Evolutionary conservation across 2,797 vertebrate species (phyloP), one percentile per base, ranked within the genome.

Genomic region (Sparus aurata): DNA sequence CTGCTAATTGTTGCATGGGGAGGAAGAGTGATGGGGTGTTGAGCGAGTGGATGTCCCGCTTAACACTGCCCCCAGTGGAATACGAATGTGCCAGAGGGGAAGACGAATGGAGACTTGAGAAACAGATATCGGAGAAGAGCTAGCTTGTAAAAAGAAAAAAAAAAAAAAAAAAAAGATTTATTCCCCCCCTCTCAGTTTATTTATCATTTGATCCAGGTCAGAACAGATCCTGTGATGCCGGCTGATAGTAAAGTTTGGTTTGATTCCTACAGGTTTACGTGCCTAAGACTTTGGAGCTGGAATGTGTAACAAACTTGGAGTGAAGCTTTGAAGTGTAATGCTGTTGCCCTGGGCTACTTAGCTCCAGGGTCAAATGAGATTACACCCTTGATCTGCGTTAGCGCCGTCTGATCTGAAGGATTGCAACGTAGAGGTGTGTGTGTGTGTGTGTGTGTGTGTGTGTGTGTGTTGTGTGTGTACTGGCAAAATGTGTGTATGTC

Each of bases 291-390:
- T 86, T 75, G 74, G 88, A 83, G 85, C 88, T 81, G 72, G 84
- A 90, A 89, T 86, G 87, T 92, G 87, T 90, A 88, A 87, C 79
- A 87, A 88, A 88, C 85, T 84, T 64, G 16, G 81, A 83, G 71
- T 86, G 71, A 85, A 86, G 85, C 93, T 93, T 93, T 90, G 92
- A 93, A 93, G 87, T 91, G 74, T 84, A 85, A 90, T 84, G 57
- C 88, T 79, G 88, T 91, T 89, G 85, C 91, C 86, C 76, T 67
- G 84, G 89, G 92, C 91, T 88, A 87, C 92, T 91, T 90, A 92
- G 87, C 86, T 86, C 54, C 72, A 70, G 90, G 91, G 91, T 91
- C 84, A 87, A 89, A 89, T 85, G 85, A 91, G 89, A 93, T 94
- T 94, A 92, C 87, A 92, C 87, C 83, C 89, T 87, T 91, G 91